Evolutionary conservation across 2,888 invertebrate species (phyloP).

Genomic region (Aromia moschata): DNA sequence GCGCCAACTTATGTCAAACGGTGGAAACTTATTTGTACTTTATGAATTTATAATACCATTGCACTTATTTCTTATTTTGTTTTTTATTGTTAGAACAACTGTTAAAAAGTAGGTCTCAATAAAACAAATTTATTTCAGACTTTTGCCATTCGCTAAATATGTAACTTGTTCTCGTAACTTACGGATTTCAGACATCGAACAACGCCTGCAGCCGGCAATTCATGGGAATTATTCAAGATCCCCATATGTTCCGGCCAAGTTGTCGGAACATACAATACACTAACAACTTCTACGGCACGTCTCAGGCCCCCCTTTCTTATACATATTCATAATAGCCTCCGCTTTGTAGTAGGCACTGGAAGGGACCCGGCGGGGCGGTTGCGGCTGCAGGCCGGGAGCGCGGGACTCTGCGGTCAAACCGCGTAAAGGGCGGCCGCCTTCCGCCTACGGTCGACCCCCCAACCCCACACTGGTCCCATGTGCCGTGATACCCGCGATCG

Average conservation of each 20-base stretch:
- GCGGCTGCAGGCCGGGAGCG: slow-evolving; percentile 3
- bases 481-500: slow-evolving; percentile 22
- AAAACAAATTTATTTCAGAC: too few species aligned
- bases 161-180: too few species aligned
- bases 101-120: too few species aligned
- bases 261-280: slow-evolving; percentile 15
- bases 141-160: too few species aligned
- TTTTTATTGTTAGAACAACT: too few species aligned
- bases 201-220: too few species aligned
- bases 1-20: too few species aligned
- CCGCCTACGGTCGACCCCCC: not conserved
- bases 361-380: slow-evolving; percentile 1
- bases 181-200: too few species aligned
- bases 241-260: slow-evolving; percentile 3
- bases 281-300: slow-evolving; percentile 4
- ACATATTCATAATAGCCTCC: slow-evolving; percentile 20
- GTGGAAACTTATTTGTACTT: too few species aligned
- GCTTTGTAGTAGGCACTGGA: slow-evolving; percentile 8
- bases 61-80: too few species aligned
- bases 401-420: slow-evolving; percentile 22
- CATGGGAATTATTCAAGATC: slow-evolving; percentile 16
- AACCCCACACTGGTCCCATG: slow-evolving; percentile 8
- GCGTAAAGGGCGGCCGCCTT: slow-evolving; percentile 16
- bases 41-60: too few species aligned
- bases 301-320: slow-evolving; percentile 18